Conservation (phyloP, 2,113 vertebrate genomes). For the Promerops cafer region DNA sequence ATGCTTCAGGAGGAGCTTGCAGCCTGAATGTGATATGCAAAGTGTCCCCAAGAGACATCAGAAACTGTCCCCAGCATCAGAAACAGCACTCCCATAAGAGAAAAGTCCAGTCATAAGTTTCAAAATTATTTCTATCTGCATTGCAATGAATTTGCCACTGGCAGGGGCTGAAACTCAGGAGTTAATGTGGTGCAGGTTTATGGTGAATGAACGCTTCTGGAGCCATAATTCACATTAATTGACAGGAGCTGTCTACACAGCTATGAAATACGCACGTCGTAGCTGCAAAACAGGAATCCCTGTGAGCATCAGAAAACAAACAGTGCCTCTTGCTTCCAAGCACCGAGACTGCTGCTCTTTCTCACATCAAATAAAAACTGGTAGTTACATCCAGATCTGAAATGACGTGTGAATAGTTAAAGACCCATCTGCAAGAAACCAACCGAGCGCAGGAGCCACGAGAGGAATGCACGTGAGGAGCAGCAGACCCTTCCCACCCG, state of each 20-base stretch:
- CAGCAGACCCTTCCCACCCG: background rate
- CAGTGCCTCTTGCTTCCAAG: constrained; percentile 5
- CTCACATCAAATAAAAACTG: constrained; percentile 3
- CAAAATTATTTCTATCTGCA: background rate
- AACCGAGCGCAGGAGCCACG: background rate
- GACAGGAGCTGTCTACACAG: constrained; percentile 36
- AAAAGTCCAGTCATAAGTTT: background rate
- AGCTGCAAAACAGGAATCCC: constrained; percentile 52
- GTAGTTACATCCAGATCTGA: background rate
- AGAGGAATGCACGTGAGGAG: background rate
- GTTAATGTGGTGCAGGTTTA: constrained; percentile 44
- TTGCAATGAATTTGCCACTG: constrained; percentile 11
- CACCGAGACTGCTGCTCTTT: background rate
- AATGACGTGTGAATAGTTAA: background rate
- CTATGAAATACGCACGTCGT: background rate
- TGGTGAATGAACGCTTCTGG: background rate
- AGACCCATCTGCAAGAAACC: background rate
- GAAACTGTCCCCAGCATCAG: background rate
- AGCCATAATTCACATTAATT: constrained; percentile 32
- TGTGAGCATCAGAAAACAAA: constrained; percentile 37
- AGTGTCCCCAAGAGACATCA: background rate
- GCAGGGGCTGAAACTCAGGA: constrained; percentile 2
- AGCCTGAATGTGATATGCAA: background rate
- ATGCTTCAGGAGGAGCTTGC: background rate
- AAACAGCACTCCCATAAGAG: background rate